phyloP scores from a whole-genome alignment of 2,113 vertebrate species.

The Mystacornis crossleyi region DNA sequence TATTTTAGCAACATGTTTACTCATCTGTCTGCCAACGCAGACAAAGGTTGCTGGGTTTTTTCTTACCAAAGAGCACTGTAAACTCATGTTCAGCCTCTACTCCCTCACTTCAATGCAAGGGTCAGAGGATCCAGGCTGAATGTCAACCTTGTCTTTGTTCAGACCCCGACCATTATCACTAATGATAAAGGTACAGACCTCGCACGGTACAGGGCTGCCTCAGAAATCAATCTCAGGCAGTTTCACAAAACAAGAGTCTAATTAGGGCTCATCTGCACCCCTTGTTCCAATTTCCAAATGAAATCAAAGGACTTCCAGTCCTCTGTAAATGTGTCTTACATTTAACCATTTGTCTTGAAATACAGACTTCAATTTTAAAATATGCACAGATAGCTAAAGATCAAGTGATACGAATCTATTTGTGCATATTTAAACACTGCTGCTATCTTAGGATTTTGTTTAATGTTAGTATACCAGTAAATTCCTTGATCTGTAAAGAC shows the following conservation, averaged over 20 bases:
- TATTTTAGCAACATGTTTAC: not conserved
- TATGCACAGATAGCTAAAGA: constrained; percentile 44
- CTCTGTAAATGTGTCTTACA: constrained; percentile 9
- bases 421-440: constrained; percentile 41
- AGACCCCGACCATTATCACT: constrained; percentile 25
- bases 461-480: constrained; percentile 28
- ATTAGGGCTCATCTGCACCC: constrained; percentile 33
- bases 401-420: constrained; percentile 44
- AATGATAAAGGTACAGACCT: constrained; percentile 28
- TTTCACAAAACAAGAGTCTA: constrained; percentile 23
- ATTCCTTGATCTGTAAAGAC: constrained; percentile 47
- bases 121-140: constrained; percentile 49
- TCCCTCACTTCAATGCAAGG: constrained; percentile 25
- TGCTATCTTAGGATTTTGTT: constrained; percentile 39
- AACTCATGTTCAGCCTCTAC: constrained; percentile 21
- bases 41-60: not conserved
- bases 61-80: constrained; percentile 32
- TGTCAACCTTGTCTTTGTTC: constrained; percentile 57
- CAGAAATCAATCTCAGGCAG: not conserved
- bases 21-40: not conserved
- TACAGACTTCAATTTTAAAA: constrained; percentile 48
- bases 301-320: constrained; percentile 30
- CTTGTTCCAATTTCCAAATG: constrained; percentile 19
- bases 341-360: constrained; percentile 56
- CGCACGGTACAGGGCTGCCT: not conserved